phyloP scores from a whole-genome alignment of 1,140 invertebrate genomes.

The Apolygus lucorum region DNA sequence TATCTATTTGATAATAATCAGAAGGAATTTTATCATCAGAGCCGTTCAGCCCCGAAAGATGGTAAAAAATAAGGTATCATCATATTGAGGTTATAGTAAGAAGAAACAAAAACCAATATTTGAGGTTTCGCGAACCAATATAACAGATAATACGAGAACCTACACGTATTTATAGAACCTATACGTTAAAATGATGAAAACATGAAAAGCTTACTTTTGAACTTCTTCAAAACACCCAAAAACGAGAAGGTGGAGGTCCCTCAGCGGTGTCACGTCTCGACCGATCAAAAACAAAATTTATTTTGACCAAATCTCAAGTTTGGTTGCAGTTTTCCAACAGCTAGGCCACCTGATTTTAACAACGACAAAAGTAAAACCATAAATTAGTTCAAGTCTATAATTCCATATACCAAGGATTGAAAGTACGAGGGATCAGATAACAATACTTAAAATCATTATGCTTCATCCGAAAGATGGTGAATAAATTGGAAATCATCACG shows the following conservation, averaged over 20 bases:
- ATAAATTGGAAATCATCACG: not conserved
- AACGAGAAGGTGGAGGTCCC: not conserved
- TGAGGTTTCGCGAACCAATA: not conserved
- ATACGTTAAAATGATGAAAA: not conserved
- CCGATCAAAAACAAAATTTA: too few species aligned
- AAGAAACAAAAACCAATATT: not conserved
- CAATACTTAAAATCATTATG: not conserved
- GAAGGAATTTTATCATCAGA: not conserved
- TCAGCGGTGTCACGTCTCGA: not conserved
- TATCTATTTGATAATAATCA: not conserved
- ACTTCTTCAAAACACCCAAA: not conserved
- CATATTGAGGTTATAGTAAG: constrained; percentile 23
- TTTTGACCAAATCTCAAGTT: too few species aligned
- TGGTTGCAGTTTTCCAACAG: too few species aligned
- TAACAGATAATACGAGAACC: not conserved
- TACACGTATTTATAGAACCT: not conserved
- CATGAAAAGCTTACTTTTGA: not conserved
- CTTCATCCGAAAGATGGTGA: not conserved
- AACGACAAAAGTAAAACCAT: too few species aligned
- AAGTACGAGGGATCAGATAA: not conserved
- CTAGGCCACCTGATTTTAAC: too few species aligned
- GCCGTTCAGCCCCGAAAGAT: constrained; percentile 18
- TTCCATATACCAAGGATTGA: too few species aligned
- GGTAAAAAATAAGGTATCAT: not conserved
- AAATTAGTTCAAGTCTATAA: too few species aligned